Evolutionary conservation across 1,140 invertebrate genomes (phyloP), one percentile per base, ranked within the genome.

Genomic region (Drosophila jambulina): DNA sequence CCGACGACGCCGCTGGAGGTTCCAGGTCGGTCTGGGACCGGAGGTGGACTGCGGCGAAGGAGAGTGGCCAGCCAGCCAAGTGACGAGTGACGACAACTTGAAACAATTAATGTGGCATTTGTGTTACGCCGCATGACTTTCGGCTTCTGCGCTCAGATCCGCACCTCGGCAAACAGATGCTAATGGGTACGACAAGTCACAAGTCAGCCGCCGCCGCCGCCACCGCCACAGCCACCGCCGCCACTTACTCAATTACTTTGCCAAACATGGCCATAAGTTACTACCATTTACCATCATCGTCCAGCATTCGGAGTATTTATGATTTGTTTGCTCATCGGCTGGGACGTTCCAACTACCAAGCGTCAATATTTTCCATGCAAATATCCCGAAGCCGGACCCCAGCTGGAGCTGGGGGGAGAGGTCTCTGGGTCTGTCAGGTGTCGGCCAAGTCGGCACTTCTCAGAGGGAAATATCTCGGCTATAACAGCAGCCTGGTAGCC

Each of bases 81-180:
- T 54, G 53, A 38, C 32, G 59, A 68, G 60, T 45, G 78, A 67
- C 80, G 75, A 81, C 85, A 85, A 90, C 85, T 90, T 90, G 85
- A 90, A 90, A 90, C 85, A 90, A 90, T 90, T 90, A 90, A 90
- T 90, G 85, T 90, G 85, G 85, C 85, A 90, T 90, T 85, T 84
- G 85, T 88, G 84, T 84, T 88, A 71, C 71, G 84, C 84, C 77
- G 85, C 77, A 81, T 81, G 81, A 88, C 65, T 90, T 88, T 84
- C 85, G 85, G 85, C 85, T 90, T 90, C 85, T 90, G 85, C 81
- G 64, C 70, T 58, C 69, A 48, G 64, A 72, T 72, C 78, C 69
- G 81, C 85, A 90, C 64, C 85, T 90, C 78, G 70, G 78, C 85
- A 90, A 90, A 90, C 81, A 90, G 88, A 90, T 90, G 85, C 85